These are phyloP conservation scores for Eupeodes luniger DNA, from an alignment of 2,888 invertebrate species.

Conservation along the genomic window DNA sequence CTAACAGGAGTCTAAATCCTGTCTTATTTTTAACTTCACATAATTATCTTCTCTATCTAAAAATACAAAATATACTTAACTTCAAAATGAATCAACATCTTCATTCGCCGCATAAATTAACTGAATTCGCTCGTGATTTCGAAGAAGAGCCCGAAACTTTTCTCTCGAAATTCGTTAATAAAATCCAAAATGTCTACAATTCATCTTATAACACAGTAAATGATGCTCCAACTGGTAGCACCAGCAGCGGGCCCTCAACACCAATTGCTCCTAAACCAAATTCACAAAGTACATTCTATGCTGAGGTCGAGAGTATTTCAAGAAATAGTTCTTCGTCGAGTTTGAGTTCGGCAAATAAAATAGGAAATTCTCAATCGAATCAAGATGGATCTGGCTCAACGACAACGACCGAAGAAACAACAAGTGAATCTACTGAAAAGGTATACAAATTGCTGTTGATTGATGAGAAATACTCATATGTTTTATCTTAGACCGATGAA, in stretches of 20 bases:
- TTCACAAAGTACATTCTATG: constrained; percentile 78
- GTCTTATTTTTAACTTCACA: constrained; percentile 2
- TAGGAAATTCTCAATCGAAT: constrained; percentile 49
- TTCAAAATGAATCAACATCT: constrained; percentile 86
- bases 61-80: constrained; percentile 38
- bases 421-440: constrained; percentile 79
- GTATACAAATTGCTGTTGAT: constrained; percentile 8
- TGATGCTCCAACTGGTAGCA: constrained; percentile 79
- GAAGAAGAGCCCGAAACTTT: constrained; percentile 83
- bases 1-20: constrained; percentile 80
- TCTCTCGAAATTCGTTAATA: constrained; percentile 83
- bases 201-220: constrained; percentile 83
- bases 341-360: constrained; percentile 74
- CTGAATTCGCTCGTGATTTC: constrained; percentile 89
- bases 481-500: constrained; percentile 73
- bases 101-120: constrained; percentile 88
- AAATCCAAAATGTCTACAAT: constrained; percentile 84
- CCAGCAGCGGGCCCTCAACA: constrained; percentile 63
- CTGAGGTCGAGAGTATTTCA: constrained; percentile 76
- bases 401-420: constrained; percentile 78
- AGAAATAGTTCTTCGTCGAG: constrained; percentile 77
- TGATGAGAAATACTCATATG: not conserved
- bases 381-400: constrained; percentile 76
- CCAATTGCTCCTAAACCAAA: constrained; percentile 78
- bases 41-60: not conserved